Evolutionary conservation across 2,113 vertebrate species (phyloP).

Genomic region (Phaetusa simplex): DNA sequence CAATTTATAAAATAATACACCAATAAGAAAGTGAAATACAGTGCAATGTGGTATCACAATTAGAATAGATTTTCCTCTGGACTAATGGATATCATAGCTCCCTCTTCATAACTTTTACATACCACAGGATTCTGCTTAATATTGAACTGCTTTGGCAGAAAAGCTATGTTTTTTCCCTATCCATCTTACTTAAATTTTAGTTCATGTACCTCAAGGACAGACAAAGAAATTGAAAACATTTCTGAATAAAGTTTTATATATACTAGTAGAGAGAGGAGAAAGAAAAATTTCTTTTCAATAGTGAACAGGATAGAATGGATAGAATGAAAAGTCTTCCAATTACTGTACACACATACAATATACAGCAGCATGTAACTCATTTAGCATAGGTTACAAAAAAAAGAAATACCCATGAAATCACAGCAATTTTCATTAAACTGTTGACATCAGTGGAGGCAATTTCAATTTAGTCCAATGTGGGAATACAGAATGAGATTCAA

Average conservation of each 20-base stretch:
- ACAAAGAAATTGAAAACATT: conserved; percentile 45
- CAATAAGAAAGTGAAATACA: conserved; percentile 58
- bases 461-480: not conserved
- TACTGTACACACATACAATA: not conserved
- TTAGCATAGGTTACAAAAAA: not conserved
- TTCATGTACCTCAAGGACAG: conserved; percentile 57
- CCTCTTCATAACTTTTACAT: conserved; percentile 63
- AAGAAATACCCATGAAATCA: not conserved
- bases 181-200: conserved; percentile 56
- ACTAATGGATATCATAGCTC: conserved; percentile 54
- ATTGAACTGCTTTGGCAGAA: conserved; percentile 71
- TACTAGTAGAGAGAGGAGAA: conserved; percentile 47
- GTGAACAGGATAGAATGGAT: not conserved
- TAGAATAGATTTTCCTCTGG: conserved; percentile 55
- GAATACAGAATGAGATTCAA: conserved; percentile 48
- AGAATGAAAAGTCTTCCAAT: conserved; percentile 48
- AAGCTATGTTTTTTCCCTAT: conserved; percentile 48
- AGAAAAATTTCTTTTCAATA: conserved; percentile 40
- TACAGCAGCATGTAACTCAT: not conserved
- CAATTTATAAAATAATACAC: conserved; percentile 39
- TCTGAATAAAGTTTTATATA: conserved; percentile 34
- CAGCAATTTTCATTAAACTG: conserved; percentile 40
- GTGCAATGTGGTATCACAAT: conserved; percentile 37
- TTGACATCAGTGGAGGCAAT: conserved; percentile 16
- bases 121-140: conserved; percentile 51